Percentiles rank a stretch among this genome's conserved stretches.
Evolutionary conservation across 2,797 vertebrate species (phyloP).

Genomic region (Sternarchorhynchus goeldii): DNA sequence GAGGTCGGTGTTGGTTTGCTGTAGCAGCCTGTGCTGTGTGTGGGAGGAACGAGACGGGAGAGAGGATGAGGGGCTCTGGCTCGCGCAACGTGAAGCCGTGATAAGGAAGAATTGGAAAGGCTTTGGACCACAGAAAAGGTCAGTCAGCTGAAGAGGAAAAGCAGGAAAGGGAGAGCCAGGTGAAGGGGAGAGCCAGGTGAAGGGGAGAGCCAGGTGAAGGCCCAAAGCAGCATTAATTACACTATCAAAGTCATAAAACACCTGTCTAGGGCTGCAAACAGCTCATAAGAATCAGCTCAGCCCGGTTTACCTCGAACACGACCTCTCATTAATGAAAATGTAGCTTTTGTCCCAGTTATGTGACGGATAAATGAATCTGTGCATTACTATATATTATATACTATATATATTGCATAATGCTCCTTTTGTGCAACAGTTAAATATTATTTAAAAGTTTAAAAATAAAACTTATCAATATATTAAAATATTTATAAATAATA

Average conservation of each 20-base stretch:
- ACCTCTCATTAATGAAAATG: too few species aligned
- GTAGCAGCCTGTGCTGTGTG: conserved; percentile 2
- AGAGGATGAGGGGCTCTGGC: conserved; percentile 45
- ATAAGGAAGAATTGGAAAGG: conserved; percentile 62
- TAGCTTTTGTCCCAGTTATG: too few species aligned
- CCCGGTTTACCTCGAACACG: not conserved
- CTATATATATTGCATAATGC: not conserved
- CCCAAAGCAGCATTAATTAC: conserved; percentile 48
- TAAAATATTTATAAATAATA: too few species aligned
- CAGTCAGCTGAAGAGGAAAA: conserved; percentile 69
- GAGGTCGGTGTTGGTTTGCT: conserved; percentile 32
- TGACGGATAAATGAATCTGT: not conserved
- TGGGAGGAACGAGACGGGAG: conserved; percentile 37
- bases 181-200: conserved; percentile 73
- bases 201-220: conserved; percentile 69
- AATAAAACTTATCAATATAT: not conserved
- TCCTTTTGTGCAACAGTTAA: not conserved
- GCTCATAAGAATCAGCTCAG: not conserved
- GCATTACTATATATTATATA: not conserved
- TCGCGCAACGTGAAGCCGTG: conserved; percentile 53
- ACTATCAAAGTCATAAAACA: conserved; percentile 57
- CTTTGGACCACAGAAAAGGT: conserved; percentile 44
- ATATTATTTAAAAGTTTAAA: not conserved
- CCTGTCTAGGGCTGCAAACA: conserved; percentile 45
- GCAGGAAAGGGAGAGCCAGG: conserved; percentile 76